Evolutionary conservation across 2,888 invertebrate genomes (phyloP).

Genomic region (Holacanthella duospinosa): DNA sequence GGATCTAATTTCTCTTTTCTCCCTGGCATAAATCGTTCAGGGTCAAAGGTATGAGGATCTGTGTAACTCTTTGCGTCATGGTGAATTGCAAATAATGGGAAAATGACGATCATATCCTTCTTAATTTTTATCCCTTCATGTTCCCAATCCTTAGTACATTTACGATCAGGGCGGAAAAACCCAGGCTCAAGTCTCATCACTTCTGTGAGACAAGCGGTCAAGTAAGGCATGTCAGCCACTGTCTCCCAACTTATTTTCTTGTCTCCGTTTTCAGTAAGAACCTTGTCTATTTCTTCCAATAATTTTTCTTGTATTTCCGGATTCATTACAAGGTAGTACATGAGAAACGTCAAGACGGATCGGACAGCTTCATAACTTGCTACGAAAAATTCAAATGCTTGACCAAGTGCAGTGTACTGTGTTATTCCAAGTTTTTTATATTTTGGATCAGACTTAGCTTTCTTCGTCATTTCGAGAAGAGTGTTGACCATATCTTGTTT

Average conservation of each 20-base stretch:
- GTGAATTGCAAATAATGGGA: conserved; percentile 11
- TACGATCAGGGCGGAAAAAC: conserved; percentile 12
- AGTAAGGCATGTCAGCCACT: conserved; percentile 9
- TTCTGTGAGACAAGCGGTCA: conserved; percentile 12
- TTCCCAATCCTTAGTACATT: conserved; percentile 12
- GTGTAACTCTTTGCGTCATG: conserved; percentile 7
- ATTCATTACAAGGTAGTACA: conserved; percentile 9
- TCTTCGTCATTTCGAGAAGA: conserved; percentile 7
- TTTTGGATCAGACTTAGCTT: conserved; percentile 4
- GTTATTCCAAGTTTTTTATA: conserved; percentile 9
- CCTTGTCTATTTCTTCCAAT: conserved; percentile 10
- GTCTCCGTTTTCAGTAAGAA: conserved; percentile 9
- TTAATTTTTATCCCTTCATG: conserved; percentile 12
- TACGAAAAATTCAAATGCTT: conserved; percentile 14
- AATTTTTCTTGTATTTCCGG: conserved; percentile 11
- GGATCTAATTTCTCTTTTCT: conserved; percentile 5
- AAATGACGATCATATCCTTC: conserved; percentile 12
- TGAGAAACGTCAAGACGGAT: conserved; percentile 2
- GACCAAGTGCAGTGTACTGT: conserved; percentile 6
- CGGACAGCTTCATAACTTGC: conserved; percentile 9
- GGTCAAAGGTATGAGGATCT: conserved; percentile 10
- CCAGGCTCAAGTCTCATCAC: conserved; percentile 7
- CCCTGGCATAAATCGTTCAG: conserved; percentile 9
- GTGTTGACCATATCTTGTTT: conserved; percentile 11
- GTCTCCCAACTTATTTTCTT: background rate